phyloP scores from a whole-genome alignment of 2,888 invertebrate genomes.

The Steinernema scapterisci region DNA sequence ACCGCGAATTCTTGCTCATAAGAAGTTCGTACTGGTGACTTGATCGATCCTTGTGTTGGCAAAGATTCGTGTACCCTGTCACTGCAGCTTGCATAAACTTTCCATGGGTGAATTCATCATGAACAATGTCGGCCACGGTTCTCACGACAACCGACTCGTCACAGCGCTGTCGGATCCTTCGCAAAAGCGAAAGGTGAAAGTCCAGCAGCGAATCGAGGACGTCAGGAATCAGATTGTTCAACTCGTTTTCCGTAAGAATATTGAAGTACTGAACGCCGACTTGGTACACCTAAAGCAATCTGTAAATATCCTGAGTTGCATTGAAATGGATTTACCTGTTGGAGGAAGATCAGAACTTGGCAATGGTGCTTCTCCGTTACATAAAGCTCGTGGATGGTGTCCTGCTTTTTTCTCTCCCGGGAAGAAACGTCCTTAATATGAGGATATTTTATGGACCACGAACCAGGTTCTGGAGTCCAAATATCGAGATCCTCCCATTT shows the following conservation, averaged over 20 bases:
- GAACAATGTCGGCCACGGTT: conserved; percentile 61
- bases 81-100: conserved; percentile 40
- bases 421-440: conserved; percentile 28
- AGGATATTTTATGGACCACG: conserved; percentile 45
- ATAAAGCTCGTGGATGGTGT: conserved; percentile 40
- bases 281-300: conserved; percentile 38
- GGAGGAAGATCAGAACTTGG: conserved; percentile 46
- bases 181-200: conserved; percentile 61
- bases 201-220: conserved; percentile 62
- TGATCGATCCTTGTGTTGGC: conserved; percentile 41
- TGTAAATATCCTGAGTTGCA: background rate
- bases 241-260: conserved; percentile 40
- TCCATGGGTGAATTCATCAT: conserved; percentile 43
- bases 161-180: conserved; percentile 51
- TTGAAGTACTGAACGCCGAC: conserved; percentile 40
- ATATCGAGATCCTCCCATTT: conserved; percentile 47
- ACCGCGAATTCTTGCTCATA: conserved; percentile 36
- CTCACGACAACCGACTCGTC: conserved; percentile 47
- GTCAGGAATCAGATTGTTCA: conserved; percentile 52
- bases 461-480: conserved; percentile 40
- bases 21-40: conserved; percentile 34
- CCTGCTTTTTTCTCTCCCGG: conserved; percentile 18
- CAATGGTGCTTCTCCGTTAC: conserved; percentile 49
- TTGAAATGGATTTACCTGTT: conserved; percentile 40
- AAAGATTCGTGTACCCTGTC: conserved; percentile 47